These are phyloP conservation scores for Calycopis cecrops DNA, from an alignment of 1,140 invertebrate genomes.

Conservation along the genomic window DNA sequence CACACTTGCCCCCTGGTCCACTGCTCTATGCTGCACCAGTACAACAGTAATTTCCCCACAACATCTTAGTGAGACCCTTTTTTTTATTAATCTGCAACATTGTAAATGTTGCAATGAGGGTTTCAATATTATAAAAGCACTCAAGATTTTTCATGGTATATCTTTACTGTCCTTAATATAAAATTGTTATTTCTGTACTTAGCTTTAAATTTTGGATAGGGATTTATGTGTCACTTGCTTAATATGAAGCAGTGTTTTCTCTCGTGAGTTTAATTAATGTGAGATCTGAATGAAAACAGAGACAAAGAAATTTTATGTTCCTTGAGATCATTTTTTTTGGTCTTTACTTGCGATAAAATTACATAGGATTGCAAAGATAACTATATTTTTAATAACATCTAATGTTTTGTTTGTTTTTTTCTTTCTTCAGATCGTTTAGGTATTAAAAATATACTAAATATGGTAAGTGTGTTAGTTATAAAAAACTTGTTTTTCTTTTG, in stretches of 20 bases:
- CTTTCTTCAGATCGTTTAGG: slow-evolving; percentile 63
- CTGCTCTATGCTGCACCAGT: slow-evolving; percentile 69
- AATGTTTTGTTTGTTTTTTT: slow-evolving; percentile 37
- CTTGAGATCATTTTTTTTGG: background rate
- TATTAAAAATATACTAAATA: slow-evolving; percentile 29
- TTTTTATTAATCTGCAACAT: background rate
- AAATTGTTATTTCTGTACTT: slow-evolving; percentile 27
- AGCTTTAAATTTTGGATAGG: slow-evolving; percentile 23
- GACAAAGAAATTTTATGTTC: slow-evolving; percentile 23
- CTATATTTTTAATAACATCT: slow-evolving; percentile 17
- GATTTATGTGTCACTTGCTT: slow-evolving; percentile 19
- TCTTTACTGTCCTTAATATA: slow-evolving; percentile 11
- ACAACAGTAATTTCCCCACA: slow-evolving; percentile 57
- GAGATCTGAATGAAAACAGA: slow-evolving; percentile 66
- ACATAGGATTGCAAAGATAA: background rate
- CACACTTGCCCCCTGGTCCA: slow-evolving; percentile 64
- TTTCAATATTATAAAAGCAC: slow-evolving; percentile 11
- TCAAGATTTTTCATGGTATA: slow-evolving; percentile 11
- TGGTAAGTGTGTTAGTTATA: slow-evolving; percentile 39
- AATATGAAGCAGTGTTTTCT: slow-evolving; percentile 25
- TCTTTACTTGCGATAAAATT: slow-evolving; percentile 19
- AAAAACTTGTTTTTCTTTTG: slow-evolving; percentile 36
- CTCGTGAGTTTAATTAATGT: slow-evolving; percentile 34
- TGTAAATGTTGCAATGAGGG: background rate
- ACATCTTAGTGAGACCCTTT: background rate